phyloP scores from a whole-genome alignment of 2,797 vertebrate species.

The Epinephelus awoara region DNA sequence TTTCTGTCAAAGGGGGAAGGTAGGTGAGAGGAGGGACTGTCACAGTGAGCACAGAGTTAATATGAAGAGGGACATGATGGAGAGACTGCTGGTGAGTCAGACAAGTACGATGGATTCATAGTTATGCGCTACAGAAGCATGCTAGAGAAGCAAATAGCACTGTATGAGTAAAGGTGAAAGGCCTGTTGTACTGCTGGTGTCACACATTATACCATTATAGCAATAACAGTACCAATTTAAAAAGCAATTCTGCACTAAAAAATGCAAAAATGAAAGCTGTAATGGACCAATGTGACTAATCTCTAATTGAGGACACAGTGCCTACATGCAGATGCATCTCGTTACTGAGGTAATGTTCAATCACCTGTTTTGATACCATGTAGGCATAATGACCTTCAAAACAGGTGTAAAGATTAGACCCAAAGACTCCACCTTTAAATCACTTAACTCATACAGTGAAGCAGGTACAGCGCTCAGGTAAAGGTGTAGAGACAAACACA shows the following conservation, averaged over 20 bases:
- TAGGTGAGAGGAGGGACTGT: slow-evolving; percentile 39
- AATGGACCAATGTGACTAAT: neutral
- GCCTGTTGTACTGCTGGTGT: neutral
- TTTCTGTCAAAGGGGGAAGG: slow-evolving; percentile 39
- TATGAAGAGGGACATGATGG: slow-evolving; percentile 64
- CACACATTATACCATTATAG: neutral
- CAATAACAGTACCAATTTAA: neutral
- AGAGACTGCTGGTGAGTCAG: slow-evolving; percentile 69
- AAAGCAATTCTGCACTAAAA: neutral
- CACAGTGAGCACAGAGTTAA: slow-evolving; percentile 60
- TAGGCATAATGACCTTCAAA: slow-evolving; percentile 14
- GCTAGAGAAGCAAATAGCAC: slow-evolving; percentile 67
- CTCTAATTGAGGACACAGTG: slow-evolving; percentile 16
- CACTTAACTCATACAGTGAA: slow-evolving; percentile 71
- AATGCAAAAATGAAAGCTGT: neutral
- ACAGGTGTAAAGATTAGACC: neutral
- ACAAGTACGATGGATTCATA: slow-evolving; percentile 57
- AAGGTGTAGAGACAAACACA: slow-evolving; percentile 56
- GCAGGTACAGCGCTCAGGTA: slow-evolving; percentile 62
- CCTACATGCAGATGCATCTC: neutral
- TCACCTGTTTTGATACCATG: slow-evolving; percentile 1
- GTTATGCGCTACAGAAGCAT: slow-evolving; percentile 67
- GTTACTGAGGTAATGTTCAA: slow-evolving; percentile 9
- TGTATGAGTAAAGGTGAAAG: slow-evolving; percentile 66
- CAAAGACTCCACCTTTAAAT: neutral